phyloP scores from a whole-genome alignment of 2,113 vertebrate genomes.

The Petromus typicus region DNA sequence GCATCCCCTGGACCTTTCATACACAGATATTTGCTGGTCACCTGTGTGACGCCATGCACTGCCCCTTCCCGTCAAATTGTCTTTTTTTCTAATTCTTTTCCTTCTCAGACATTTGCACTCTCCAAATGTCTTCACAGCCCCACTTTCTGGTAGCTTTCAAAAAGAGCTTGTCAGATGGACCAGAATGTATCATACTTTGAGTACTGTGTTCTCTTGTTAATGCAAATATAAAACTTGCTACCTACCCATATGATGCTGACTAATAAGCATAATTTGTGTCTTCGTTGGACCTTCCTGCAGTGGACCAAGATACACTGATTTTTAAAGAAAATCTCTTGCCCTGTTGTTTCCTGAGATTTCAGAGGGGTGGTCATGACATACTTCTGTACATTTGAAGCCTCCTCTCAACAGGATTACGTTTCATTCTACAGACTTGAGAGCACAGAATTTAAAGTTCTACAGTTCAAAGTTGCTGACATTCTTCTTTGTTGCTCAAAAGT shows the following conservation, averaged over 20 bases:
- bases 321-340: background rate
- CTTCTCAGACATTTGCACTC: background rate
- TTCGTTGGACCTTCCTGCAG: background rate
- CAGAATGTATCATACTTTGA: background rate
- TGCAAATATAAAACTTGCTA: background rate
- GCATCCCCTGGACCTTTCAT: background rate
- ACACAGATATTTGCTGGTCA: background rate
- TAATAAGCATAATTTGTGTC: background rate
- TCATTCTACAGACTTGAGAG: background rate
- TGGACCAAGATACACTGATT: background rate
- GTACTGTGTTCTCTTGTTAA: background rate
- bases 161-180: background rate
- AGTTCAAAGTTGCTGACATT: slow-evolving; percentile 68
- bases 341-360: background rate
- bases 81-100: background rate
- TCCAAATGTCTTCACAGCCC: background rate
- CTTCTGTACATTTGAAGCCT: background rate
- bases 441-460: background rate
- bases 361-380: background rate
- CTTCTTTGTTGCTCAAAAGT: slow-evolving; percentile 36
- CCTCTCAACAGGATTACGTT: background rate
- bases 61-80: background rate
- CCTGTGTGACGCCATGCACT: background rate
- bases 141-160: background rate
- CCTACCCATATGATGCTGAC: background rate